Evolutionary conservation across 2,113 vertebrate species (phyloP).

Genomic region (Proteles cristata): DNA sequence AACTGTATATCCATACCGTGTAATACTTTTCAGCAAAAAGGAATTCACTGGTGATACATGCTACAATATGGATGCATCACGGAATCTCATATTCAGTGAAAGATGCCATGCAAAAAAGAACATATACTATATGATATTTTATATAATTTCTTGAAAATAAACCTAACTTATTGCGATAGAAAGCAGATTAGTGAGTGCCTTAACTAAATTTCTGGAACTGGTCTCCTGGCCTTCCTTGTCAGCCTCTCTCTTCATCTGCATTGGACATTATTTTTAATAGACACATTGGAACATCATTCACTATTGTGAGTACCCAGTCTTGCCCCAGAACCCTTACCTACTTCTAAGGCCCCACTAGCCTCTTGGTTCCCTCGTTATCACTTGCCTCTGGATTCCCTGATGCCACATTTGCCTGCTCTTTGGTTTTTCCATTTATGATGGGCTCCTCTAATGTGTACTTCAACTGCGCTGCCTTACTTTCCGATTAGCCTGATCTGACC

Average conservation of each 20-base stretch:
- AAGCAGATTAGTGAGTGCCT: background rate
- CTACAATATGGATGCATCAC: background rate
- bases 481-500: background rate
- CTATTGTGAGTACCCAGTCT: background rate
- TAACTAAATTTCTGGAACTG: background rate
- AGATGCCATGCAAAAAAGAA: background rate
- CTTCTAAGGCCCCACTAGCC: background rate
- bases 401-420: background rate
- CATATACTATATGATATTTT: background rate
- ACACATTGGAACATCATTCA: background rate
- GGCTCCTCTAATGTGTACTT: background rate
- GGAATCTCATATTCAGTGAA: background rate
- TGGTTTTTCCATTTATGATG: background rate
- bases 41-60: background rate
- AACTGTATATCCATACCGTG: background rate
- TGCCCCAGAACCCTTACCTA: background rate
- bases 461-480: background rate
- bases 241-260: background rate
- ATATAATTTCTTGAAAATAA: background rate
- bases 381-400: background rate
- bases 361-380: background rate
- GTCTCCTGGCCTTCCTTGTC: background rate
- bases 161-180: background rate
- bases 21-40: background rate
- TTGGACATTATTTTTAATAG: background rate